Conservation (phyloP, 1,140 invertebrate species). For the Drosophila bocki region DNA sequence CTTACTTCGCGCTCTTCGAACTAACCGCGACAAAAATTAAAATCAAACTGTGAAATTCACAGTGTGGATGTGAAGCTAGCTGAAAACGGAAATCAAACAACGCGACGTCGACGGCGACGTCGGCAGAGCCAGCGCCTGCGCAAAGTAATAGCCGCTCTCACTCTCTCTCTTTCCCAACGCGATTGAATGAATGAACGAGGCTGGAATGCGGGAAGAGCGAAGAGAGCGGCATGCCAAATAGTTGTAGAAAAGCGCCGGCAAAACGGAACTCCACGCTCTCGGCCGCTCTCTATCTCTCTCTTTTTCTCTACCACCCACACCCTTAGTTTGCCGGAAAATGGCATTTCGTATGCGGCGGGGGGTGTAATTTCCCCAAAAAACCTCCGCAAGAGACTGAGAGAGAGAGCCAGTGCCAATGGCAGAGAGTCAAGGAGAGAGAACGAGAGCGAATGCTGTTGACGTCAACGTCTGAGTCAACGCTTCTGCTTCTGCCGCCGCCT, state of each 20-base stretch:
- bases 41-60: slow-evolving; percentile 57
- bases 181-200: slow-evolving; percentile 65
- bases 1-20: slow-evolving; percentile 64
- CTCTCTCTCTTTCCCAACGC: slow-evolving; percentile 2
- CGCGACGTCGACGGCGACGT: slow-evolving; percentile 34
- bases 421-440: slow-evolving; percentile 16
- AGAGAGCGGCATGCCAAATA: slow-evolving; percentile 48
- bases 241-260: slow-evolving; percentile 74
- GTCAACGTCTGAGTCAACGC: slow-evolving; percentile 68
- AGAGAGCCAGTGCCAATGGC: slow-evolving; percentile 16
- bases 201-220: slow-evolving; percentile 38
- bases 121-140: slow-evolving; percentile 44
- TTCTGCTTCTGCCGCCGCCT: slow-evolving; percentile 17
- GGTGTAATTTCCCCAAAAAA: slow-evolving; percentile 62
- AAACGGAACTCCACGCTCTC: slow-evolving; percentile 36
- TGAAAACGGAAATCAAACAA: slow-evolving; percentile 63
- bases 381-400: slow-evolving; percentile 11
- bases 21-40: slow-evolving; percentile 74
- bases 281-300: slow-evolving; percentile 22
- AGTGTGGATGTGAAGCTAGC: slow-evolving; percentile 36
- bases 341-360: slow-evolving; percentile 55
- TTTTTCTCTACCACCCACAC: slow-evolving; percentile 34
- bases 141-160: slow-evolving; percentile 24
- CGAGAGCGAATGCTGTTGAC: slow-evolving; percentile 46
- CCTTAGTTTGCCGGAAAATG: slow-evolving; percentile 52